Evolutionary conservation across 2,113 vertebrate species (phyloP).

Genomic region (Eupsittula cactorum): DNA sequence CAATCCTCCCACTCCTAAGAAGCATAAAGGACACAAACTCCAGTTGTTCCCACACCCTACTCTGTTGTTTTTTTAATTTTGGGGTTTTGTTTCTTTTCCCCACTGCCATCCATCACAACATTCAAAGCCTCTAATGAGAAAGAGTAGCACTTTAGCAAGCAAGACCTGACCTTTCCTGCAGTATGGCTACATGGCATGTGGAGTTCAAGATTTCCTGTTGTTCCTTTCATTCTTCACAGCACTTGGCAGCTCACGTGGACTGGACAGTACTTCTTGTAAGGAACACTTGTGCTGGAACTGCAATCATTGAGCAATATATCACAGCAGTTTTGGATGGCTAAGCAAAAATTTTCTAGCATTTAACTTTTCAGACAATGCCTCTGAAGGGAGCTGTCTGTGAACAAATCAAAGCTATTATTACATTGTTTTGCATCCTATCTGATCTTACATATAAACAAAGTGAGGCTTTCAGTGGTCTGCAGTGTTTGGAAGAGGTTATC

Average conservation of each 20-base stretch:
- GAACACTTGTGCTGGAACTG: rapidly evolving
- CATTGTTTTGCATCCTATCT: rapidly evolving
- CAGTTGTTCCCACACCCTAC: neutral
- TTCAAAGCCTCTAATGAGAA: neutral
- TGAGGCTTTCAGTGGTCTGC: neutral
- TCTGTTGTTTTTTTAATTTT: too few species aligned
- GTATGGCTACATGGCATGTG: rapidly evolving
- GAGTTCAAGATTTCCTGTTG: neutral
- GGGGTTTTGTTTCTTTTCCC: rapidly evolving
- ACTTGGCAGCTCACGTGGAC: neutral
- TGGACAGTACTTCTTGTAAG: neutral
- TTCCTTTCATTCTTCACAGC: neutral
- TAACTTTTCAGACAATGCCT: neutral
- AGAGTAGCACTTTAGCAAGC: neutral
- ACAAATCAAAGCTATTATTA: neutral
- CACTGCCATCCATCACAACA: neutral
- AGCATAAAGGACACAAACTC: rapidly evolving
- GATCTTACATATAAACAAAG: neutral
- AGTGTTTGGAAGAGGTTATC: rapidly evolving
- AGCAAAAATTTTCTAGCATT: neutral
- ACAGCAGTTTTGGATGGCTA: neutral
- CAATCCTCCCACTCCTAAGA: neutral
- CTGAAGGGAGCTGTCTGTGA: neutral
- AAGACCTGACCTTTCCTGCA: neutral
- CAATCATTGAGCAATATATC: neutral